Percentiles rank a stretch among this genome's conserved stretches.
These are phyloP conservation scores for Chymomyza costata DNA, from an alignment of 1,140 invertebrate species.

Conservation along the genomic window DNA sequence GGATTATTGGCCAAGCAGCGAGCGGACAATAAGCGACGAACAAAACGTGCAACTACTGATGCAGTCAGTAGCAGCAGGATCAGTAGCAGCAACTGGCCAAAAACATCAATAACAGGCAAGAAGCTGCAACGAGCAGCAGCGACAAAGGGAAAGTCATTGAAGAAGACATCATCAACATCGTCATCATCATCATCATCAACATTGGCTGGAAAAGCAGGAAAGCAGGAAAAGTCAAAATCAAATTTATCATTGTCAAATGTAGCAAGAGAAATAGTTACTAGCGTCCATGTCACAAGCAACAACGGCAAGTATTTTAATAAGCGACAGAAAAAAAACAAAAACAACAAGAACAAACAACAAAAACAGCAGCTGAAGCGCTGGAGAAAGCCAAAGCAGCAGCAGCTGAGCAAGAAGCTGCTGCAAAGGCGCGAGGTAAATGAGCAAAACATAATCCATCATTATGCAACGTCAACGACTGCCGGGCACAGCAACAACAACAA, in stretches of 20 bases:
- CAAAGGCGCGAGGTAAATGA: slow-evolving; percentile 45
- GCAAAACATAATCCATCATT: slow-evolving; percentile 71
- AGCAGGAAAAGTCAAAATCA: slow-evolving; percentile 51
- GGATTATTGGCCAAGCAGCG: slow-evolving; percentile 57
- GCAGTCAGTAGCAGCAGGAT: slow-evolving; percentile 23
- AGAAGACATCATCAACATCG: slow-evolving; percentile 6
- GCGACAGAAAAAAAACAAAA: slow-evolving; percentile 64
- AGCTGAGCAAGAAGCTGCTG: slow-evolving; percentile 10
- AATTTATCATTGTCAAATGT: slow-evolving; percentile 74
- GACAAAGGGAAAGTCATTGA: slow-evolving; percentile 14
- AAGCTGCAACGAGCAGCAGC: slow-evolving; percentile 32
- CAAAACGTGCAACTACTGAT: slow-evolving; percentile 31
- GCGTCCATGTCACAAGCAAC: slow-evolving; percentile 41
- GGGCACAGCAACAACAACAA: slow-evolving; percentile 3
- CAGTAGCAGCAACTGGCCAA: slow-evolving; percentile 12
- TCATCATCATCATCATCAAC: no score
- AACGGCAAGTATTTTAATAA: slow-evolving; percentile 70
- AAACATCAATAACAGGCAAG: slow-evolving; percentile 37
- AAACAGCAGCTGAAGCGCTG: slow-evolving; percentile 1
- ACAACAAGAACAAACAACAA: slow-evolving; percentile 10
- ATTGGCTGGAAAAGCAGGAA: slow-evolving; percentile 16
- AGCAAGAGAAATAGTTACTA: slow-evolving; percentile 37
- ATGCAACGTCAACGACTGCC: slow-evolving; percentile 29
- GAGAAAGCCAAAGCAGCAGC: slow-evolving; percentile 5
- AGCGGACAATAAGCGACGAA: slow-evolving; percentile 40